phyloP scores from a whole-genome alignment of 2,888 invertebrate species.

The Bellardia pandia region DNA sequence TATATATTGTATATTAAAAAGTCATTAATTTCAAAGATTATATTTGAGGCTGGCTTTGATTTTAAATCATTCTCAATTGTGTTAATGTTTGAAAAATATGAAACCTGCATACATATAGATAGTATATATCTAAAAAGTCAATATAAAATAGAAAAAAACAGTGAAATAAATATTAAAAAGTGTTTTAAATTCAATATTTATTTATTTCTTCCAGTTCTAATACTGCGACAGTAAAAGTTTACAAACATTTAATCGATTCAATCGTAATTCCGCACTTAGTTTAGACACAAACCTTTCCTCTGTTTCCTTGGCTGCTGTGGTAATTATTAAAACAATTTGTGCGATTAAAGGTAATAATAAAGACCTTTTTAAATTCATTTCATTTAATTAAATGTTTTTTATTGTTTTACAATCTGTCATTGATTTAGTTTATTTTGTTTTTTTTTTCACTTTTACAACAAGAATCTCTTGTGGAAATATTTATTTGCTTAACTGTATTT shows the following conservation, averaged over 20 bases:
- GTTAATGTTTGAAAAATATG: no score
- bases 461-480: background rate
- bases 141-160: no score
- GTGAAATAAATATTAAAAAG: no score
- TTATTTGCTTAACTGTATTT: background rate
- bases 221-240: no score
- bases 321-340: constrained; percentile 5
- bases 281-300: constrained; percentile 59
- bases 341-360: constrained; percentile 4
- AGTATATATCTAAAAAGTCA: no score
- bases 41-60: no score
- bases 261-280: constrained; percentile 68
- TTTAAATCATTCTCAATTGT: no score
- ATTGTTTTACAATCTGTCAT: background rate
- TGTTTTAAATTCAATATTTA: no score
- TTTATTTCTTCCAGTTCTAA: no score
- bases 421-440: background rate
- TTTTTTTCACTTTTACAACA: background rate
- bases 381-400: background rate
- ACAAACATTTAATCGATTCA: constrained; percentile 66
- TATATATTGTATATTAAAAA: no score
- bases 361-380: constrained; percentile 42
- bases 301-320: constrained; percentile 31
- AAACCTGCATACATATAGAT: no score
- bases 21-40: no score